Conservation (phyloP, 2,113 vertebrate genomes). For the Acrocephalus kingi region DNA sequence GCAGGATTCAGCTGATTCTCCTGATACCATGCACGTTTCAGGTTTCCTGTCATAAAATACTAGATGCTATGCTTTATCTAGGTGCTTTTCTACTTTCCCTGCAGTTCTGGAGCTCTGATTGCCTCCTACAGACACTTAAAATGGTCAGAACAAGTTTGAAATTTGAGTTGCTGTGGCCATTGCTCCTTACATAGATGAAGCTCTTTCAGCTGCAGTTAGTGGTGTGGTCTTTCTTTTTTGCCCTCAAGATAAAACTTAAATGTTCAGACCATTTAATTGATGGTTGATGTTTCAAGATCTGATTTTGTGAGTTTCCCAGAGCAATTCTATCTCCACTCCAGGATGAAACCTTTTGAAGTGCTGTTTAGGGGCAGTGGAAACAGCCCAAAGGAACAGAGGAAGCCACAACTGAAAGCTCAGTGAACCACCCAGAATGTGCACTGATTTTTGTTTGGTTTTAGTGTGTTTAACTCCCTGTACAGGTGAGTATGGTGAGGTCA, state of each 20-base stretch:
- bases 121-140: neutral
- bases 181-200: fast-evolving
- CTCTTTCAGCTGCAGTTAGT: neutral
- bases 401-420: neutral
- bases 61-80: neutral
- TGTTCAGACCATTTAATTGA: neutral
- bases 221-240: neutral
- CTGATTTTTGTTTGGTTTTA: neutral
- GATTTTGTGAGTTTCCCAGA: neutral
- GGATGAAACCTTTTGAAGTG: neutral
- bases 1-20: neutral
- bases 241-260: neutral
- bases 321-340: neutral
- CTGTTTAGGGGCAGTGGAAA: neutral
- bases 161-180: neutral
- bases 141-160: neutral
- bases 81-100: neutral
- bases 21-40: neutral
- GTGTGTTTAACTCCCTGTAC: neutral
- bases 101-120: neutral
- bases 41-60: neutral
- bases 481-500: neutral
- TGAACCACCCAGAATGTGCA: neutral
- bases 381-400: neutral
- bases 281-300: neutral